These are phyloP conservation scores for Araneus ventricosus DNA, from an alignment of 1,140 invertebrate species.

Conservation along the genomic window DNA sequence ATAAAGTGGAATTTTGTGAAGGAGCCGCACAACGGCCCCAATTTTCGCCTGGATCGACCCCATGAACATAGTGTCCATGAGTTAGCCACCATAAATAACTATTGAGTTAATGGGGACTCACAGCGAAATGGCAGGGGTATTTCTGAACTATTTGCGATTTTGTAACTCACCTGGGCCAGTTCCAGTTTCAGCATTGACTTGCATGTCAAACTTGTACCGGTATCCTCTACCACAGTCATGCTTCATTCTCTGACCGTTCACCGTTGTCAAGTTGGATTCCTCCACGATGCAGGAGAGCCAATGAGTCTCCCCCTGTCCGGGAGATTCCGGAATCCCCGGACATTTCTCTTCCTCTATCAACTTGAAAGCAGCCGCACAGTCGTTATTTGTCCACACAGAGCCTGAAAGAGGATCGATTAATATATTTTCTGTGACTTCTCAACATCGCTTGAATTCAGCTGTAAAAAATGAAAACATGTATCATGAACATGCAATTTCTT, in stretches of 20 bases:
- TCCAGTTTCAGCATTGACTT: constrained; percentile 30
- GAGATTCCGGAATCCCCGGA: neutral
- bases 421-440: no score
- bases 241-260: neutral
- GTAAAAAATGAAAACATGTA: no score
- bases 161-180: constrained; percentile 22
- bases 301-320: neutral
- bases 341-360: constrained; percentile 43
- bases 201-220: constrained; percentile 27
- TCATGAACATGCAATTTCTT: no score
- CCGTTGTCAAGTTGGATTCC: neutral
- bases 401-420: neutral
- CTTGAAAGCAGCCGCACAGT: neutral
- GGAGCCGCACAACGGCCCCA: no score
- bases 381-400: neutral
- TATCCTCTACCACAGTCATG: constrained; percentile 59
- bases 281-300: constrained; percentile 70
- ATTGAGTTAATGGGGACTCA: no score
- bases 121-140: neutral
- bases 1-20: no score
- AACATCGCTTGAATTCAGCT: no score
- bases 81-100: no score
- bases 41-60: no score
- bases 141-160: neutral
- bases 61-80: no score